These are phyloP conservation scores for Mycteria americana DNA, from an alignment of 2,797 vertebrate genomes.

Conservation along the genomic window DNA sequence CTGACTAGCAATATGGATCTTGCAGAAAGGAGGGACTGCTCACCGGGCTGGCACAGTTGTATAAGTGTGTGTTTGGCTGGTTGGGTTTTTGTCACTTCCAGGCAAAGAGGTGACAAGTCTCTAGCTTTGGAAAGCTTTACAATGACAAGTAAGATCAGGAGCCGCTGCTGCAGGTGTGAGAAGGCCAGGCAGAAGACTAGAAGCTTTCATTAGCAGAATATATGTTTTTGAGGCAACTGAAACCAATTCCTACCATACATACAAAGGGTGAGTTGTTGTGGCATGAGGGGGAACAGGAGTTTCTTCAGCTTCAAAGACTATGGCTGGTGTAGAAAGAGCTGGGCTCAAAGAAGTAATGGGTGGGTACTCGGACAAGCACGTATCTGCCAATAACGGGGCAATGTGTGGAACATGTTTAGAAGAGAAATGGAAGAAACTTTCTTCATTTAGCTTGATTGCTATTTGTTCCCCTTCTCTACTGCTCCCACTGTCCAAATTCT, in stretches of 20 bases:
- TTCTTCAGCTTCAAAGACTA: not conserved
- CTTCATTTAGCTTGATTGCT: not conserved
- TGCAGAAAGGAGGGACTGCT: not conserved
- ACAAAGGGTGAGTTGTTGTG: not conserved
- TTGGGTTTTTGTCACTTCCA: not conserved
- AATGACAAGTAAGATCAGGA: not conserved
- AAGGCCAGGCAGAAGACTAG: not conserved
- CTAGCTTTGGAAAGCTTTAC: not conserved
- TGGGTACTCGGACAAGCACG: not conserved
- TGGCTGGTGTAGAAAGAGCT: not conserved
- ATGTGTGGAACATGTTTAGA: not conserved
- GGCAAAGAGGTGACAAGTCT: not conserved
- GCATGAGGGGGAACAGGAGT: not conserved
- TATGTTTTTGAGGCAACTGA: not conserved
- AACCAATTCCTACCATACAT: rapidly evolving
- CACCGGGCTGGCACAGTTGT: not conserved
- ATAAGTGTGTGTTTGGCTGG: not conserved
- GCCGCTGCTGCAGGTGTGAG: not conserved
- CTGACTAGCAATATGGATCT: rapidly evolving
- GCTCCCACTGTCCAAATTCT: not conserved
- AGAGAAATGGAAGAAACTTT: not conserved
- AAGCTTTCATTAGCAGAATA: not conserved
- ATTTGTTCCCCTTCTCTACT: not conserved
- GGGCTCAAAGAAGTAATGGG: not conserved
- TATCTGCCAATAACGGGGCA: not conserved